Evolutionary conservation across 1,140 invertebrate genomes (phyloP), one percentile per base, ranked within the genome.

Genomic region (Lordiphosa mommai): DNA sequence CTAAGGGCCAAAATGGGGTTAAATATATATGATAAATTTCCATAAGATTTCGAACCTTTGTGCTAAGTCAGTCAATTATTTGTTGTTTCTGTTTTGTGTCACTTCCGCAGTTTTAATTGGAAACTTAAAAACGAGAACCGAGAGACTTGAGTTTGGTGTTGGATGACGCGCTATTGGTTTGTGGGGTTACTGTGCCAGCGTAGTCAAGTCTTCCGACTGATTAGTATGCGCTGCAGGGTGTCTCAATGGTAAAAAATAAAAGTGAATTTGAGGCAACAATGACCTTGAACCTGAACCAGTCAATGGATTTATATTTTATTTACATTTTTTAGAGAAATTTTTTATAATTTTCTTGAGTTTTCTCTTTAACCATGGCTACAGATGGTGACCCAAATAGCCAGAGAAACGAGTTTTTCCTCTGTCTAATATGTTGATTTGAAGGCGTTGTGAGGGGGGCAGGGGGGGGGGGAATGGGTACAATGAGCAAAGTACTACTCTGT

Each of bases 251-350:
- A 10, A 9, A 34, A 65, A 56, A 84, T 74, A 84, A 82, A 82
- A 82, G 76, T 61, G 77, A 82, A 67, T 69, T 63, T 72, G 20
- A 53, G 70, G 50, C 37, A 61, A 68, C 30, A 59, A 57, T 59
- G 77, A 82, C 77, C 77, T 82, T 82, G 77, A 82, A 84, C 77
- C 77, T 82, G 77, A 82, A 53, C 14, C 61, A 82, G 72, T 84
- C 77, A 84, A 84, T 84, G 65, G 34, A 66, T 51, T 13, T 20
- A 17, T 20, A 20, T 9, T 16, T 48, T 48, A 12, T 43, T 44
- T 30, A 17, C 27, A 9, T 32, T 44, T 16, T 3, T 12, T 7
- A 12, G 12, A 29, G 7, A 10, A 46, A 9, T 46, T 17, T 48
- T 17, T 12, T 33, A 8, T n/a, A 10, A 20, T 23, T 23, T 23